A percentile compares a stretch with the other conserved stretches of the same genome.
Conservation (phyloP, 2,113 vertebrate genomes). For the Ginglymostoma cirratum region DNA sequence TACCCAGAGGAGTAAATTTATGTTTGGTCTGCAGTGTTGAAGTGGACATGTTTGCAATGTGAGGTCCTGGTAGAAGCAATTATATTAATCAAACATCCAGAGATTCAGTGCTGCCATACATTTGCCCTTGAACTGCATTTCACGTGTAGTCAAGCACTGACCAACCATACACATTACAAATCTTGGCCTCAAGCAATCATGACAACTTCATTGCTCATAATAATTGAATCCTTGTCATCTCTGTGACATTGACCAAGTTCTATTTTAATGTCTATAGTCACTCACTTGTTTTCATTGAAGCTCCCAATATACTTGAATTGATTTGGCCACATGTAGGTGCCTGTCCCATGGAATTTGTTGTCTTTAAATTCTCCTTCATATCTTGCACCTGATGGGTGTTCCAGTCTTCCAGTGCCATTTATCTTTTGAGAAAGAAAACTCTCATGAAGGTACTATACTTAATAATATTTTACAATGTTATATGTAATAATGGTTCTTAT, state of each 20-base stretch:
- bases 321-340: constrained; percentile 66
- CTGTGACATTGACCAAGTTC: neutral
- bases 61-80: no score
- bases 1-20: no score
- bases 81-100: no score
- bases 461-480: neutral
- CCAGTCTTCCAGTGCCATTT: constrained; percentile 66
- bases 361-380: constrained; percentile 76
- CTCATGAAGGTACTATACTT: constrained; percentile 23
- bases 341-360: constrained; percentile 68
- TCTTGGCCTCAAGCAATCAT: no score
- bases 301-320: constrained; percentile 62
- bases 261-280: neutral
- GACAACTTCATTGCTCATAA: no score
- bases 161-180: no score
- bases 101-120: no score
- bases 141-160: no score
- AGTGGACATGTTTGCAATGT: no score
- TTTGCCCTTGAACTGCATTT: no score
- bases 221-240: no score
- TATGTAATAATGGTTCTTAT: neutral
- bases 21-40: no score
- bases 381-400: constrained; percentile 65
- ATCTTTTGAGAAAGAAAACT: constrained; percentile 55
- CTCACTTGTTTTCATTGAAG: constrained; percentile 71